Percentiles rank a stretch among this genome's conserved stretches.
phyloP scores from a whole-genome alignment of 2,113 vertebrate genomes.

The Oreochromis niloticus region DNA sequence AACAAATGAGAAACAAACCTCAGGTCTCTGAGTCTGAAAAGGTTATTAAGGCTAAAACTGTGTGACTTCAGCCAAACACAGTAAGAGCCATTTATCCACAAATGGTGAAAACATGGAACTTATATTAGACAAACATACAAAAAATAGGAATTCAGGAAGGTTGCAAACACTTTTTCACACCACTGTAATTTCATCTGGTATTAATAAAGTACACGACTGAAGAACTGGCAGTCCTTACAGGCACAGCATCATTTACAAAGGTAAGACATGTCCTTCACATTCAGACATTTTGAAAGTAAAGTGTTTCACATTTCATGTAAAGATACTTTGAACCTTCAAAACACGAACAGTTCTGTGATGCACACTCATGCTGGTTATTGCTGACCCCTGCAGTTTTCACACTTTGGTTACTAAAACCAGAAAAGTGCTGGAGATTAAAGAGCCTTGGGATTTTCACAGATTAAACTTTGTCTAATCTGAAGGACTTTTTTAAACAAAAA shows the following conservation, averaged over 20 bases:
- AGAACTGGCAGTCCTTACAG: not conserved
- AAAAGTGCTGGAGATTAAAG: not conserved
- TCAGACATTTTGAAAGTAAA: not conserved
- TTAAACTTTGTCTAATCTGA: not conserved
- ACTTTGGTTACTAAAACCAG: not conserved
- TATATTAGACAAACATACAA: not conserved
- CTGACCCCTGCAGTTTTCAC: not conserved
- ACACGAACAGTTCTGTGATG: not conserved
- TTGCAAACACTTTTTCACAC: not conserved
- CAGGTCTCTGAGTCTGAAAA: not conserved
- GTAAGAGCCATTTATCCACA: not conserved
- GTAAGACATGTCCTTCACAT: rapidly evolving
- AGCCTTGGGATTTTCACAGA: not conserved
- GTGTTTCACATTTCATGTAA: not conserved
- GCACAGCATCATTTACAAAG: not conserved
- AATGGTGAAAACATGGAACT: not conserved
- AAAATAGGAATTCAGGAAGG: not conserved
- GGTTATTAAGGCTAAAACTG: not conserved
- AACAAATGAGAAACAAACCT: not conserved
- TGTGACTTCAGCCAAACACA: not conserved
- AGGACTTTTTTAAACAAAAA: not conserved
- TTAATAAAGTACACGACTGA: not conserved
- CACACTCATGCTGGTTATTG: not conserved
- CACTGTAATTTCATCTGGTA: not conserved
- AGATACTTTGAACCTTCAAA: not conserved